Evolutionary conservation across 2,888 invertebrate species (phyloP).

Genomic region (Pterostichus niger): DNA sequence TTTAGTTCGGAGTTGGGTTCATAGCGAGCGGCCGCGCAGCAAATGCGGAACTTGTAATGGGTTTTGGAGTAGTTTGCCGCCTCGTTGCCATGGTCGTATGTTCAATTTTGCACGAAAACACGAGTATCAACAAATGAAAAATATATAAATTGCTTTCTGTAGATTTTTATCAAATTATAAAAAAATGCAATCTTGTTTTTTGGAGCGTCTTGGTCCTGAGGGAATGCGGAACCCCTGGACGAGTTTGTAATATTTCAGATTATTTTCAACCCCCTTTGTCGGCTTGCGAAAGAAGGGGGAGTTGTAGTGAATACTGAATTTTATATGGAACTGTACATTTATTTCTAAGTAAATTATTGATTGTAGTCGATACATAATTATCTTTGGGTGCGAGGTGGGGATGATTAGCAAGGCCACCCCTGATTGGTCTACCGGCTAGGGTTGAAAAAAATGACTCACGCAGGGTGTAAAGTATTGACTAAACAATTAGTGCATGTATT

Average conservation of each 20-base stretch:
- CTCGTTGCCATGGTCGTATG: neutral
- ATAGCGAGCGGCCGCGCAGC: conserved; percentile 15
- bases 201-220: conserved; percentile 25
- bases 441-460: conserved; percentile 78
- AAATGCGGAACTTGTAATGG: conserved; percentile 5
- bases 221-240: conserved; percentile 18
- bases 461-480: conserved; percentile 79
- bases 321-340: conserved; percentile 66
- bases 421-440: conserved; percentile 77
- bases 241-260: conserved; percentile 57
- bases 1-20: conserved; percentile 62
- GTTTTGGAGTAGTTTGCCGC: conserved; percentile 3
- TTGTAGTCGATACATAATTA: conserved; percentile 78
- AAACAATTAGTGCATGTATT: conserved; percentile 76
- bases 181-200: conserved; percentile 64
- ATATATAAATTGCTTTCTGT: conserved; percentile 59
- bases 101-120: conserved; percentile 27
- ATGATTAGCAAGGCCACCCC: conserved; percentile 77
- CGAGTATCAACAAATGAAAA: conserved; percentile 60
- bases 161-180: conserved; percentile 65
- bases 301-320: conserved; percentile 49
- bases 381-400: conserved; percentile 75
- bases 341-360: conserved; percentile 77
- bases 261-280: conserved; percentile 32
- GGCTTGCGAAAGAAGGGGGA: neutral